Evolutionary conservation across 2,797 vertebrate species (phyloP), one percentile per base, ranked within the genome.

Genomic region (Scomberomorus guttatus): DNA sequence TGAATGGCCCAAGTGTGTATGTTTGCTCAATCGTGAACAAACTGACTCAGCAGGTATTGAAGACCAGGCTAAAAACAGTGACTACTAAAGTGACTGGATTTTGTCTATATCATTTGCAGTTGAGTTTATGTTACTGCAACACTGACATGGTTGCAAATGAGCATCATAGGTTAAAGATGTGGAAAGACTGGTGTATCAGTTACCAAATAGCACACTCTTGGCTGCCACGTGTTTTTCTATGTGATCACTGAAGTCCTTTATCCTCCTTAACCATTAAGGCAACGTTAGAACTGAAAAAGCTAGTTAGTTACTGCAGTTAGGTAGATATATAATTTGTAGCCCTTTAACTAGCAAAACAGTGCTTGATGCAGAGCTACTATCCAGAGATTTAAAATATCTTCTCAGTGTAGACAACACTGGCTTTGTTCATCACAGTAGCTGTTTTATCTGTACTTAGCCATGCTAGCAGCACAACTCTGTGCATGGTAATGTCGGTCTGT

Each of bases 11-110:
- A 71, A 48, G 62, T 63, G 39, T 44, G 70, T 18, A 13, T 67
- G 52, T 79, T 79, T 73, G 50, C 24, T 51, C 48, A 80, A 3
- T 55, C 20, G 48, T 55, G 62, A 13, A n/a, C 18, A 60, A 65
- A 52, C 29, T 54, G 39, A 61, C 32, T 37, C 20, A 44, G 50
- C 12, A 59, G 37, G 20, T 17, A 20, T 22, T 66, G 17, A 37
- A n/a, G 37, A 14, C 25, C 29, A 25, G 22, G 7, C 25, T 42
- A 42, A 42, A 44, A 42, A 44, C 17, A 48, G 22, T 42, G 22
- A 27, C 39, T 20, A n/a, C n/a, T n/a, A 5, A 55, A 25, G 18
- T 24, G 29, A 66, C 24, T 46, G 8, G 22, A 12, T 27, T 25
- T 61, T n/a, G 6, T 61, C 39, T 29, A 24, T 13, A 54, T 13